Evolutionary conservation across 1,140 invertebrate species (phyloP), one percentile per base, ranked within the genome.

Genomic region (Pachyrhynchus sulphureomaculatus): DNA sequence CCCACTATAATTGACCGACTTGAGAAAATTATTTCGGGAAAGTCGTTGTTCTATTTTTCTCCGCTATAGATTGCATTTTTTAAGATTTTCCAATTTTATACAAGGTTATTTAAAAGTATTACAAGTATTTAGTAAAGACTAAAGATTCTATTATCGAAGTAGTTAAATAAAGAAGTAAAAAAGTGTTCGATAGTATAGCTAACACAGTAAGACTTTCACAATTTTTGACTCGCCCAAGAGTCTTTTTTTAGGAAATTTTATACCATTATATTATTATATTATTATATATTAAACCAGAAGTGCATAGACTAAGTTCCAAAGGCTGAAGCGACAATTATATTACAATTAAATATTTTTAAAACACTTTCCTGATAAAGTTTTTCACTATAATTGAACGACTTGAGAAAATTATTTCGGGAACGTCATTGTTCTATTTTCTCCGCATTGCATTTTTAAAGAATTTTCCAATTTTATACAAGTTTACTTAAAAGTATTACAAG

Each of bases 351-450:
- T 61, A 53, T 61, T 61, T 61, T 52, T 53, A 53, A 53, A 61
- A 61, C 58, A 61, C 58, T 53, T 61, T 61, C 58, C 53, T 61
- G 58, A 61, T 61, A 61, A 61, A 61, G 58, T 61, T 61, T 61
- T 61, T 37, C 49, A 39, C 58, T 34, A 42, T 61, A 61, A 61
- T 61, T 61, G 58, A 61, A 53, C 49, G 48, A 39, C 48, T 52
- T 51, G 36, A 36, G 58, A 61, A 53, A 61, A 61, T 61, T 61
- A 49, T 61, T 61, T 61, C 58, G 58, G 53, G 58, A 53, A 61
- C 53, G 58, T 53, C 58, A 61, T 61, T 61, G 53, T 61, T 49
- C 58, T 61, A 61, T 61, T n/a, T n/a, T n/a, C n/a, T n/a, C n/a
- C n/a, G n/a, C n/a, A n/a, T n/a, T n/a, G n/a, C n/a, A n/a, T n/a